Percentiles rank a stretch among this genome's conserved stretches.
Evolutionary conservation across 2,797 vertebrate species (phyloP).

Genomic region (Arnoldichthys spilopterus): DNA sequence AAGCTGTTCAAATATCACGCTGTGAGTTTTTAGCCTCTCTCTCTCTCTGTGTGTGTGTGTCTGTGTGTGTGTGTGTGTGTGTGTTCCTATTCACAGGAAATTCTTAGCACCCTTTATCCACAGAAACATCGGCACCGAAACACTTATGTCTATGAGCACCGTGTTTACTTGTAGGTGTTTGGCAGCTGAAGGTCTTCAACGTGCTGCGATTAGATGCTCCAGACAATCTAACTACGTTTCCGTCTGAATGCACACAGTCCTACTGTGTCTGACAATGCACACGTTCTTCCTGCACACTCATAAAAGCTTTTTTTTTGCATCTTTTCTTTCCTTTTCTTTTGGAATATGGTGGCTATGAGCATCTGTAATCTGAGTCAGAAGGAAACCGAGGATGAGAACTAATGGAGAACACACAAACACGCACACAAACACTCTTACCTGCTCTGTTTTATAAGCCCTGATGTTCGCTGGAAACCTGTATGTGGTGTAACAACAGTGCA

Average conservation of each 20-base stretch:
- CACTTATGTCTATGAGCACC: background rate
- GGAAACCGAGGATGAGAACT: constrained; percentile 36
- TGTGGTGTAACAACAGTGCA: constrained; percentile 49
- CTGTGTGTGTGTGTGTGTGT: constrained; percentile 60
- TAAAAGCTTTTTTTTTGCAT: background rate
- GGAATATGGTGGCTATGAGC: constrained; percentile 4
- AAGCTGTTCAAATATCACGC: constrained; percentile 80
- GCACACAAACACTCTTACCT: constrained; percentile 31
- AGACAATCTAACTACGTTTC: constrained; percentile 12
- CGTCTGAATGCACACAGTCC: too few species aligned
- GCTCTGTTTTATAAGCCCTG: constrained; percentile 42
- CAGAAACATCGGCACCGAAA: constrained; percentile 6
- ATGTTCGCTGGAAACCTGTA: constrained; percentile 47
- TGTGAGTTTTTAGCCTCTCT: constrained; percentile 38
- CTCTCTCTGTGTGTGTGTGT: too few species aligned
- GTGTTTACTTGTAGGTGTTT: background rate
- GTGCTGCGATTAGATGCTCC: background rate
- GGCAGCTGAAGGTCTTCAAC: background rate
- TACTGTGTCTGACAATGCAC: background rate
- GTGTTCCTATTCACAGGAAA: constrained; percentile 36
- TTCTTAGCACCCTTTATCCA: constrained; percentile 5
- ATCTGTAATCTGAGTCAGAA: constrained; percentile 42
- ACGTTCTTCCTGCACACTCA: background rate
- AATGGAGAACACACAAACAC: constrained; percentile 13
- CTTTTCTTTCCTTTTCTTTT: background rate